These are phyloP conservation scores for Cinclus cinclus DNA, from an alignment of 2,113 vertebrate genomes.

Conservation along the genomic window DNA sequence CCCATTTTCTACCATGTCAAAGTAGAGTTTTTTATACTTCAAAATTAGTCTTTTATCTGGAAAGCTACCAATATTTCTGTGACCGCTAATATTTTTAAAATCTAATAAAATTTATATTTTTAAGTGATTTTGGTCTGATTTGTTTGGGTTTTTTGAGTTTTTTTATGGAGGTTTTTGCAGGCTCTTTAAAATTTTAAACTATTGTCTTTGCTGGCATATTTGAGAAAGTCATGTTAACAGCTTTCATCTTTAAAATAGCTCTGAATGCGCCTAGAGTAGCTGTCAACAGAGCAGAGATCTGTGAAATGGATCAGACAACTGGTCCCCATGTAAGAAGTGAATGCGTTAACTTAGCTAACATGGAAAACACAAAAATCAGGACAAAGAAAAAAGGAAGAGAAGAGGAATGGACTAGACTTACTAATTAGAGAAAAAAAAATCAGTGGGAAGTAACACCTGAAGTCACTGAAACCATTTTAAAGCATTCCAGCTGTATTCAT, in stretches of 20 bases:
- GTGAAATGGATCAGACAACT: conserved; percentile 60
- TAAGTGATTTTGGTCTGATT: background rate
- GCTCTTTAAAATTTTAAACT: background rate
- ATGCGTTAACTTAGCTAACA: conserved; percentile 49
- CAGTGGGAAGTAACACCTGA: background rate
- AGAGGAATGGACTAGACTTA: background rate
- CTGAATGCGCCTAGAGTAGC: conserved; percentile 66
- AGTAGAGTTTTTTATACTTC: background rate
- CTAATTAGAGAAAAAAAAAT: background rate
- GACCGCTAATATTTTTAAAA: background rate
- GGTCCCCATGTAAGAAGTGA: conserved; percentile 38
- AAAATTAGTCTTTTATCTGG: background rate
- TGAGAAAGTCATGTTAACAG: conserved; percentile 58
- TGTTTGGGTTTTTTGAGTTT: background rate
- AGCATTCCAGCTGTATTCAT: background rate
- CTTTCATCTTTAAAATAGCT: conserved; percentile 71
- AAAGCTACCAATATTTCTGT: background rate
- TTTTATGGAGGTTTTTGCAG: background rate
- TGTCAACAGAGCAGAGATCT: conserved; percentile 55
- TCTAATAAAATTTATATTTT: background rate
- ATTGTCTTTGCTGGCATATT: conserved; percentile 48
- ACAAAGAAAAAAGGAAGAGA: background rate
- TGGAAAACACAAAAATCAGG: conserved; percentile 19
- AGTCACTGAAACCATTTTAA: background rate
- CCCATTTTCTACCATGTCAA: background rate